phyloP scores from a whole-genome alignment of 2,797 vertebrate species.

The Rhyacichthys aspro region DNA sequence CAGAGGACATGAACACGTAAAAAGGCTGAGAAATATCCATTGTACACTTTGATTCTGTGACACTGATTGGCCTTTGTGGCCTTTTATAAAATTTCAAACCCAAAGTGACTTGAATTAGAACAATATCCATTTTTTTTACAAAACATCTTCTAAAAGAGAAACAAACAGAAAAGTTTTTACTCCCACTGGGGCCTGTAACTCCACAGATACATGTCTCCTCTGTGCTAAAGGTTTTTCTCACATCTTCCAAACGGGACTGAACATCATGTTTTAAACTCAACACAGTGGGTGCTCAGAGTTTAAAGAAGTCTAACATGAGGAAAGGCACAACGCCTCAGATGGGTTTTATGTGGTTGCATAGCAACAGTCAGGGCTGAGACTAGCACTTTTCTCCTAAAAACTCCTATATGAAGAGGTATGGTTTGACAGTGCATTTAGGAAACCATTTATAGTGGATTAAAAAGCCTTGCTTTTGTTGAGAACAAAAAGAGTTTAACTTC shows the following conservation, averaged over 20 bases:
- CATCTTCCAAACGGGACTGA: conserved; percentile 33
- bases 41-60: neutral
- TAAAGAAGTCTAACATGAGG: conserved; percentile 23
- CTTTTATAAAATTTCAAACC: neutral
- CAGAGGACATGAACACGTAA: too few species aligned
- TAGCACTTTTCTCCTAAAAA: conserved; percentile 29
- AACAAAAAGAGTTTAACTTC: conserved; percentile 15
- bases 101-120: conserved; percentile 2
- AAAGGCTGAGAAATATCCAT: too few species aligned
- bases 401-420: conserved; percentile 28
- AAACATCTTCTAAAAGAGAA: conserved; percentile 17
- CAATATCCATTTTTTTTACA: conserved; percentile 13
- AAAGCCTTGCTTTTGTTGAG: conserved; percentile 1
- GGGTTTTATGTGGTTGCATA: conserved; percentile 53
- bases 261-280: conserved; percentile 23
- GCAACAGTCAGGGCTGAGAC: conserved; percentile 53
- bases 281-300: conserved; percentile 20
- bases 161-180: conserved; percentile 4
- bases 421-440: conserved; percentile 27
- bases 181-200: conserved; percentile 10
- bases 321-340: conserved; percentile 40
- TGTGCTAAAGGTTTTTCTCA: conserved; percentile 10
- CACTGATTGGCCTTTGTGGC: neutral
- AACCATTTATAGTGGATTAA: conserved; percentile 19
- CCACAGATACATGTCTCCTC: conserved; percentile 16